Base-by-base conservation (phyloP, 2,888 invertebrate species). In the Sabellastarte sp. region DNA sequence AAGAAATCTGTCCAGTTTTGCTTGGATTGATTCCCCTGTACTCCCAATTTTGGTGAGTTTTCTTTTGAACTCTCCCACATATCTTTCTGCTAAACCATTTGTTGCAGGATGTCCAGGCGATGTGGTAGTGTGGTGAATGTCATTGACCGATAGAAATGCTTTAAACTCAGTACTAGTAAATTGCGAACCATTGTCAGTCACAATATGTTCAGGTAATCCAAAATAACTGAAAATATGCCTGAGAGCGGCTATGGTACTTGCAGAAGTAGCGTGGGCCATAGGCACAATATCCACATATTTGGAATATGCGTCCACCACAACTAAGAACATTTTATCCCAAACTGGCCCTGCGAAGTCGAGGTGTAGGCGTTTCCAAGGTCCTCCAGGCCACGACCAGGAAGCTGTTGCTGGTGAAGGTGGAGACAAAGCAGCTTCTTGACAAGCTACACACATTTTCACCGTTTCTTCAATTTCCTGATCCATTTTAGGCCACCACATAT, bases 401-500 rank as follows among this genome's bases (percentile, higher is more conserved):
- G 41, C n/a, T n/a, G 20, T 26, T 20, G 26, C n/a, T 20, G 53
- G 15, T 20, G 10, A 20, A n/a, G 15, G 20, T 5, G 53, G n/a
- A 5, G 24, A 24, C 10, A 24, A 24, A n/a, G 20, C 26, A 53
- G 4, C 20, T 29, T 50, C 3, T 51, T 60, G 56, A 31, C 61
- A 61, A 3, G 3, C 20, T 4, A 2, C 41, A 28, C 61, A 61
- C 5, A 5, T 5, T 3, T 29, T 20, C 15, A 30, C 30, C n/a
- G 20, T 24, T 30, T 3, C 41, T 30, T 61, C 32, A 32, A 61
- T 31, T 5, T 59, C 32, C 15, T 32, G 5, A 32, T 61, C 30
- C 29, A 61, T 61, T 3, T 50, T 50, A 31, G 61, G 57, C 56
- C 61, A 61, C 56, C 56, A 61, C 4, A 61, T 32, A 24, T 24